phyloP scores from a whole-genome alignment of 2,888 invertebrate species.

The Cephus pygmeus region DNA sequence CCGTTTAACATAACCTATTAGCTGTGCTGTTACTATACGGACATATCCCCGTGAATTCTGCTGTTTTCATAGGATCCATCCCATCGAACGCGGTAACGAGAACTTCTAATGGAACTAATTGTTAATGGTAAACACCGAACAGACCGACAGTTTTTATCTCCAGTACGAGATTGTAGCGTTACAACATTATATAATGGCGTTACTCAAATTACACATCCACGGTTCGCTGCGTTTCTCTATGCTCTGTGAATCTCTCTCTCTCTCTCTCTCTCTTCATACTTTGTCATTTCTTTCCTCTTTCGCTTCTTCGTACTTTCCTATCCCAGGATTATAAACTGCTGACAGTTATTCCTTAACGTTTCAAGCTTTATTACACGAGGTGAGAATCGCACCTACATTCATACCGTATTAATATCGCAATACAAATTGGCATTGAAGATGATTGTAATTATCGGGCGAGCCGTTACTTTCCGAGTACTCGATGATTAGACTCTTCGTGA shows the following conservation, averaged over 20 bases:
- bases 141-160: neutral
- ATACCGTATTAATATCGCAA: constrained; percentile 1
- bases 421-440: constrained; percentile 1
- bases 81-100: neutral
- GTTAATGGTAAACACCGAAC: neutral
- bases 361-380: neutral
- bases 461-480: constrained; percentile 34
- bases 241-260: neutral
- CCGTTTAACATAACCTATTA: neutral
- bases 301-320: neutral
- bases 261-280: constrained; percentile 7
- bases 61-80: constrained; percentile 5
- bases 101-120: neutral
- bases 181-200: neutral
- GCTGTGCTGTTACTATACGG: neutral
- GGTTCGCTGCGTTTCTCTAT: neutral
- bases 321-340: neutral
- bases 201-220: neutral
- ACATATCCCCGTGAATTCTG: neutral
- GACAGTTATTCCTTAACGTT: neutral
- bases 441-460: neutral
- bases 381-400: neutral
- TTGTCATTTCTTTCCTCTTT: neutral
- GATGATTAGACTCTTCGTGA: constrained; percentile 34
- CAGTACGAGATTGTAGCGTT: neutral